Evolutionary conservation across 2,888 invertebrate genomes (phyloP).

Genomic region (Merodon equestris): DNA sequence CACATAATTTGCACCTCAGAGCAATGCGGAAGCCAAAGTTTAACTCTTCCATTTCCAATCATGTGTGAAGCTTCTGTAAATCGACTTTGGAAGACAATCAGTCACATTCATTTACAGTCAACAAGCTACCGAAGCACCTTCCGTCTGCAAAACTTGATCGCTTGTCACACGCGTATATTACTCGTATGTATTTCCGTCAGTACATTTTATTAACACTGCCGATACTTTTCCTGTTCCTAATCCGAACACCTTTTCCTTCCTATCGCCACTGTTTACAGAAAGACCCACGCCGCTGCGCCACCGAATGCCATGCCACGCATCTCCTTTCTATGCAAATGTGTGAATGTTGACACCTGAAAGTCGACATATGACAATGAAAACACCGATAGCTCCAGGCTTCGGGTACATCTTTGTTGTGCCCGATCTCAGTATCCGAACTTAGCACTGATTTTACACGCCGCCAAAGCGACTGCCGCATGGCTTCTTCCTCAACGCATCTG

Average conservation of each 20-base stretch:
- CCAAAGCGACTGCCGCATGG: slow-evolving; percentile 39
- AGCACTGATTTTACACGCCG: slow-evolving; percentile 35
- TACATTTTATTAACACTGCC: neutral
- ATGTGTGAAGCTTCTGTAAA: no score
- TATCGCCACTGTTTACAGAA: neutral
- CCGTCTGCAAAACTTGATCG: slow-evolving; percentile 11
- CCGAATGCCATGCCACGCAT: neutral
- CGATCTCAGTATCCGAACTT: slow-evolving; percentile 26
- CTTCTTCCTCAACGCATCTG: slow-evolving; percentile 43
- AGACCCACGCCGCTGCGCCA: neutral
- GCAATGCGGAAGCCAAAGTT: slow-evolving; percentile 15
- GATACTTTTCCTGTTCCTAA: slow-evolving; percentile 16
- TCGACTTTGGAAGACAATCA: slow-evolving; percentile 3
- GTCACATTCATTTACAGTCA: slow-evolving; percentile 18
- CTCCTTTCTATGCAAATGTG: slow-evolving; percentile 39
- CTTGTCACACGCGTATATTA: slow-evolving; percentile 23
- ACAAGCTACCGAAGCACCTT: neutral
- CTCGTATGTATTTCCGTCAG: slow-evolving; percentile 46
- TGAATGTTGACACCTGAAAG: slow-evolving; percentile 54
- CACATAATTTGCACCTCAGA: neutral
- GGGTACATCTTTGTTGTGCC: slow-evolving; percentile 13
- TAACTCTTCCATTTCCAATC: neutral
- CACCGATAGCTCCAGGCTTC: slow-evolving; percentile 14
- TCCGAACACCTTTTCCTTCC: slow-evolving; percentile 30
- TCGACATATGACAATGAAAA: slow-evolving; percentile 60